Conservation (phyloP, 2,113 vertebrate genomes). For the Apodemus sylvaticus region DNA sequence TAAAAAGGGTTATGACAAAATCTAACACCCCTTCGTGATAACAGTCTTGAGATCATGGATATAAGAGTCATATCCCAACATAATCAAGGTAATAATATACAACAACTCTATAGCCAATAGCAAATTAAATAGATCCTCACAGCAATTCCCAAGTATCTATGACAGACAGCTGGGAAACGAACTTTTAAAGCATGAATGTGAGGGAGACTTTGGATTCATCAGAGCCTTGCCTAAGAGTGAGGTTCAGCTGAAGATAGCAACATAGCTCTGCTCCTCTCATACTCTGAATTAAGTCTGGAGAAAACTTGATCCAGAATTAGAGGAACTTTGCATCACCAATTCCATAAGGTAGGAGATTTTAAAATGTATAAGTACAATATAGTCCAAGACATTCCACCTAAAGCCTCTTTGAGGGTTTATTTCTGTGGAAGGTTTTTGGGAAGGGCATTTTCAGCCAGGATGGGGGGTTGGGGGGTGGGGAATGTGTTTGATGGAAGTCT, state of each 20-base stretch:
- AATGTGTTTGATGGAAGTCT: not conserved
- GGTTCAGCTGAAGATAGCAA: no score
- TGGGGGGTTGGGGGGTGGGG: no score
- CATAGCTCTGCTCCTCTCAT: not conserved
- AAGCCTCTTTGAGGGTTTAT: not conserved
- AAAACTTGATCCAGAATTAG: not conserved
- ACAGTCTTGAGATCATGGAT: not conserved
- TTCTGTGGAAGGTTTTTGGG: not conserved
- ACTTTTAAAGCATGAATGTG: no score
- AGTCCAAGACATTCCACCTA: not conserved
- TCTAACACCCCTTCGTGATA: not conserved
- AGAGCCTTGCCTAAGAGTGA: no score
- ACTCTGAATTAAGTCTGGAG: not conserved
- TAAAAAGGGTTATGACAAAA: not conserved
- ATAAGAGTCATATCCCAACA: not conserved
- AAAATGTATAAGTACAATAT: not conserved
- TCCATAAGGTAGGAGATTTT: not conserved
- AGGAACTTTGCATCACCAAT: not conserved
- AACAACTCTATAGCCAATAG: not conserved
- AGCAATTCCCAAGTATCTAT: not conserved
- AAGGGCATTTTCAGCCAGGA: not conserved
- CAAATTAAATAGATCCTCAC: not conserved
- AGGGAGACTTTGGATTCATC: no score
- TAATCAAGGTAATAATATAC: not conserved
- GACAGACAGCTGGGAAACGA: no score